phyloP scores from a whole-genome alignment of 1,140 invertebrate genomes.

The Phocides pigmalion region DNA sequence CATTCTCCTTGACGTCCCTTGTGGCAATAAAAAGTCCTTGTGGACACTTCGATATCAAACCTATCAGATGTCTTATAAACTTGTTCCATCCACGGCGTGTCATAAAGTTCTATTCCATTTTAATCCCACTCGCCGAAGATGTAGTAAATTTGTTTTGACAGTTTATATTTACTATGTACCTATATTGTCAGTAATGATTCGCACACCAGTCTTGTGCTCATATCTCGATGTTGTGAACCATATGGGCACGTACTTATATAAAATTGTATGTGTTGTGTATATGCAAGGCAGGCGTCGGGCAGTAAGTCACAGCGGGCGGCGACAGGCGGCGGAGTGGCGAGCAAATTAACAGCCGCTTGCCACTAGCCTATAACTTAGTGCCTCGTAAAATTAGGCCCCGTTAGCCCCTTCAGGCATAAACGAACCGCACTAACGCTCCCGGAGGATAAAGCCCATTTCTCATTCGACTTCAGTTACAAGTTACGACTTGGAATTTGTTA shows the following conservation, averaged over 20 bases:
- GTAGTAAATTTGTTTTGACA: slow-evolving; percentile 22
- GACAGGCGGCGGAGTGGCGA: slow-evolving; percentile 68
- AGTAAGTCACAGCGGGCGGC: slow-evolving; percentile 78
- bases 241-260: slow-evolving; percentile 12
- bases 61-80: slow-evolving; percentile 64
- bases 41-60: slow-evolving; percentile 51
- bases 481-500: slow-evolving; percentile 49
- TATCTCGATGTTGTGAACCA: slow-evolving; percentile 5
- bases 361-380: slow-evolving; percentile 77
- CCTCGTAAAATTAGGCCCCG: slow-evolving; percentile 79
- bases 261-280: slow-evolving; percentile 58
- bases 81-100: slow-evolving; percentile 48
- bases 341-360: slow-evolving; percentile 80
- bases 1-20: slow-evolving; percentile 49
- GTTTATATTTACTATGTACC: slow-evolving; percentile 14
- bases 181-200: slow-evolving; percentile 20
- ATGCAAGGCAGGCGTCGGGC: slow-evolving; percentile 38
- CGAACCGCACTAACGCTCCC: slow-evolving; percentile 48
- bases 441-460: slow-evolving; percentile 63
- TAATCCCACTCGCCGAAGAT: slow-evolving; percentile 11
- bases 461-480: slow-evolving; percentile 60
- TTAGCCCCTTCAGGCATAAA: slow-evolving; percentile 60
- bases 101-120: slow-evolving; percentile 25
- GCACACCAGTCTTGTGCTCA: slow-evolving; percentile 7
- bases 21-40: slow-evolving; percentile 66